These are phyloP conservation scores for Setipinna tenuifilis DNA, from an alignment of 2,797 vertebrate genomes.

Conservation along the genomic window DNA sequence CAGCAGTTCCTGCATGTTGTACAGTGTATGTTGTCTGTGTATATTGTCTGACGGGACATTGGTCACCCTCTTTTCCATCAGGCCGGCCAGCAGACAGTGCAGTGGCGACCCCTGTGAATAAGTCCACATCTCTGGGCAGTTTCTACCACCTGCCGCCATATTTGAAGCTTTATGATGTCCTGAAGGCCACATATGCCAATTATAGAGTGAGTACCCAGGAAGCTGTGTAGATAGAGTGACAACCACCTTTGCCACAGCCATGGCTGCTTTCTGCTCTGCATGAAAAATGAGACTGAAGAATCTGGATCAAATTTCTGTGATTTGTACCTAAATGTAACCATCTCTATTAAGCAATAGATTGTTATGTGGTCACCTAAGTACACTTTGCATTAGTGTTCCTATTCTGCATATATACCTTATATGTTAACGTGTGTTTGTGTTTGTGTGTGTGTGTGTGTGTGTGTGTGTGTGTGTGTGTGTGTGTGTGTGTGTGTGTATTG, in stretches of 20 bases:
- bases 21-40: not conserved
- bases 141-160: slow-evolving; percentile 97
- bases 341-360: too few relatives aligned
- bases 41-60: not conserved
- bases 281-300: too few relatives aligned
- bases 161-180: slow-evolving; percentile 93
- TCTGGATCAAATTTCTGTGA: too few relatives aligned
- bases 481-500: too few relatives aligned
- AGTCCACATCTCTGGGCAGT: slow-evolving; percentile 88
- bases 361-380: too few relatives aligned
- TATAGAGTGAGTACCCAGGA: slow-evolving; percentile 84
- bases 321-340: too few relatives aligned
- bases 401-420: too few relatives aligned
- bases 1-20: not conserved
- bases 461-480: not conserved
- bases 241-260: not conserved
- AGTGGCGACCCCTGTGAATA: slow-evolving; percentile 81
- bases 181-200: slow-evolving; percentile 96
- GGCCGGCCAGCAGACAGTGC: slow-evolving; percentile 83
- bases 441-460: too few relatives aligned
- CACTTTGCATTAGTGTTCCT: too few relatives aligned
- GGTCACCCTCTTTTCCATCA: slow-evolving; percentile 52
- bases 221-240: too few relatives aligned
- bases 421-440: too few relatives aligned
- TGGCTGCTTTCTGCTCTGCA: not conserved